These are phyloP conservation scores for Lepidurus arcticus DNA, from an alignment of 1,140 invertebrate species.

Conservation along the genomic window DNA sequence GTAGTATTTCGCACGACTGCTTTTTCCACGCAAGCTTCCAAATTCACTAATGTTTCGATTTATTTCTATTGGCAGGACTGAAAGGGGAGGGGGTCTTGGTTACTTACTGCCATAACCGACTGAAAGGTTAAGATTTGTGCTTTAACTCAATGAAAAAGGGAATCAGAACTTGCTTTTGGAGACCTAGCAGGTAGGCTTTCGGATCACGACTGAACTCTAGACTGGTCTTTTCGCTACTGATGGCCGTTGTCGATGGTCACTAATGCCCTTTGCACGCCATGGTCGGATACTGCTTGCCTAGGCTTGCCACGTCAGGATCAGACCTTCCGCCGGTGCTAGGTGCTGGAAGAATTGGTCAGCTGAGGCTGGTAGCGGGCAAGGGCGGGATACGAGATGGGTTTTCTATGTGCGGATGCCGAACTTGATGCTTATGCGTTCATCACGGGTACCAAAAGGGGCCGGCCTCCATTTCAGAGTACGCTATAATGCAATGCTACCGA, in stretches of 20 bases:
- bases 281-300: not conserved
- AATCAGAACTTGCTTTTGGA: not conserved
- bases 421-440: no score
- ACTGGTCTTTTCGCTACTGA: slow-evolving; percentile 7
- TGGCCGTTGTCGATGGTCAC: slow-evolving; percentile 9
- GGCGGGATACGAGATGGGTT: not conserved
- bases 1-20: not conserved
- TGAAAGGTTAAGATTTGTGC: not conserved
- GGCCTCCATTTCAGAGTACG: no score
- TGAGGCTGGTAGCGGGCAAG: not conserved
- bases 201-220: not conserved
- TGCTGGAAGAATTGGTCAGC: slow-evolving; percentile 8
- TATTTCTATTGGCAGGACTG: not conserved
- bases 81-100: not conserved
- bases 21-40: not conserved
- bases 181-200: not conserved
- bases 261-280: slow-evolving; percentile 11
- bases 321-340: not conserved
- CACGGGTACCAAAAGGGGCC: no score
- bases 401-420: not conserved
- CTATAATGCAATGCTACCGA: no score
- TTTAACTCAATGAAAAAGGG: not conserved
- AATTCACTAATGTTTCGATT: not conserved
- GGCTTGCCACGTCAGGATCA: slow-evolving; percentile 8
- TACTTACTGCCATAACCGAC: not conserved